Percentiles rank a stretch among this genome's conserved stretches.
These are phyloP conservation scores for Phrynocephalus vlangalii DNA, from an alignment of 2,797 vertebrate genomes.

Conservation along the genomic window DNA sequence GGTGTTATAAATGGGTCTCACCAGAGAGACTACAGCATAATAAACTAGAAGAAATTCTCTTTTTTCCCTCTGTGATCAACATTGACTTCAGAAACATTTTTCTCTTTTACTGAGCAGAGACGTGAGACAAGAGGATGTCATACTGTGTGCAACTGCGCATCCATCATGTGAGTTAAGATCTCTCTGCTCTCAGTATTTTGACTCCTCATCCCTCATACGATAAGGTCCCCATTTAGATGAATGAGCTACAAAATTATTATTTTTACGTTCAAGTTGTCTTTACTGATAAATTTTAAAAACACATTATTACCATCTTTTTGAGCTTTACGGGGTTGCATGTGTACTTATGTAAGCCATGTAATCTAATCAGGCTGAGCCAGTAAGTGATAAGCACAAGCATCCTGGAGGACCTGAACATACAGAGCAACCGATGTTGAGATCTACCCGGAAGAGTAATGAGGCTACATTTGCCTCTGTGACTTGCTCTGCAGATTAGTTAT, in stretches of 20 bases:
- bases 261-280: constrained; percentile 21
- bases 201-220: constrained; percentile 26
- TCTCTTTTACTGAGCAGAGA: constrained; percentile 27
- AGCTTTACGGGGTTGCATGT: constrained; percentile 6
- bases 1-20: constrained; percentile 2
- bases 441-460: constrained; percentile 28
- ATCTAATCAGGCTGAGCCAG: constrained; percentile 31
- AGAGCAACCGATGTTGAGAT: constrained; percentile 5
- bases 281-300: constrained; percentile 19
- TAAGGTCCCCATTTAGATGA: constrained; percentile 26
- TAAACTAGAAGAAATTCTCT: background rate
- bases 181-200: constrained; percentile 27
- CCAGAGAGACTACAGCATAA: background rate
- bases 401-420: background rate
- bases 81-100: constrained; percentile 34
- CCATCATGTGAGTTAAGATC: constrained; percentile 18
- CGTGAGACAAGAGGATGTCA: constrained; percentile 23
- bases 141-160: background rate
- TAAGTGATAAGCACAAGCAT: constrained; percentile 20
- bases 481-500: constrained; percentile 13
- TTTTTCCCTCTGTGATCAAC: background rate
- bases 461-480: constrained; percentile 9
- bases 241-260: constrained; percentile 39
- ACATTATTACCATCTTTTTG: background rate
- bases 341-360: background rate